These are phyloP conservation scores for Dolichotis patagonum DNA, from an alignment of 2,113 vertebrate species.

Conservation along the genomic window DNA sequence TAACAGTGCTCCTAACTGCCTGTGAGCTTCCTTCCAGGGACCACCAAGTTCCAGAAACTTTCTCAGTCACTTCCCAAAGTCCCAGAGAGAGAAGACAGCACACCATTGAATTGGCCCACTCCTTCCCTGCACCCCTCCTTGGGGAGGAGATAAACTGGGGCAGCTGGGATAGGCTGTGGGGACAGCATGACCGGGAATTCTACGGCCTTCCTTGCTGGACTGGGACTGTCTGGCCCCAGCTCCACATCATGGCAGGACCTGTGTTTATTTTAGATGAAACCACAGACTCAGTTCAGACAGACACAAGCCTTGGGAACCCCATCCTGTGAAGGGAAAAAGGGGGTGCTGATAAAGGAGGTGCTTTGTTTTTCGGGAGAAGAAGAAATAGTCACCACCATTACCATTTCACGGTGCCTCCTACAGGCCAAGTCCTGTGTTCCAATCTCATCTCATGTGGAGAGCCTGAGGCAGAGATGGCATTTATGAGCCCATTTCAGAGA, in stretches of 20 bases:
- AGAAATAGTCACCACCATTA: neutral
- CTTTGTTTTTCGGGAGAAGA: neutral
- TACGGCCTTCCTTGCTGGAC: rapidly evolving
- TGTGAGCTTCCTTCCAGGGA: neutral
- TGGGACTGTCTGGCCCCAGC: neutral
- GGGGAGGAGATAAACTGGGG: neutral
- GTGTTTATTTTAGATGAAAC: conserved; percentile 65
- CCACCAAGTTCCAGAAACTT: conserved; percentile 35
- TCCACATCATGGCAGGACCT: neutral
- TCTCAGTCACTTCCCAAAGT: conserved; percentile 34
- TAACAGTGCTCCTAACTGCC: neutral
- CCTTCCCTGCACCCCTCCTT: neutral
- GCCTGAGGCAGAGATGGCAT: neutral
- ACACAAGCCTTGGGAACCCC: neutral
- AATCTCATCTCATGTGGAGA: neutral
- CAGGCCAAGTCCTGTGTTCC: neutral
- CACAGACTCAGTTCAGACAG: neutral
- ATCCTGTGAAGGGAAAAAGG: neutral
- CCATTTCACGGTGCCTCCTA: neutral
- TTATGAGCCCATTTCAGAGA: neutral
- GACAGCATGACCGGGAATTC: neutral
- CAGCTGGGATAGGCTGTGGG: neutral
- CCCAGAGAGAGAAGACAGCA: conserved; percentile 54
- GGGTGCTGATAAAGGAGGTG: conserved; percentile 6
- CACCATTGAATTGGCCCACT: neutral